Percentiles rank a stretch among this genome's conserved stretches.
These are phyloP conservation scores for Salpingus planirostris DNA, from an alignment of 2,888 invertebrate genomes.

Conservation along the genomic window DNA sequence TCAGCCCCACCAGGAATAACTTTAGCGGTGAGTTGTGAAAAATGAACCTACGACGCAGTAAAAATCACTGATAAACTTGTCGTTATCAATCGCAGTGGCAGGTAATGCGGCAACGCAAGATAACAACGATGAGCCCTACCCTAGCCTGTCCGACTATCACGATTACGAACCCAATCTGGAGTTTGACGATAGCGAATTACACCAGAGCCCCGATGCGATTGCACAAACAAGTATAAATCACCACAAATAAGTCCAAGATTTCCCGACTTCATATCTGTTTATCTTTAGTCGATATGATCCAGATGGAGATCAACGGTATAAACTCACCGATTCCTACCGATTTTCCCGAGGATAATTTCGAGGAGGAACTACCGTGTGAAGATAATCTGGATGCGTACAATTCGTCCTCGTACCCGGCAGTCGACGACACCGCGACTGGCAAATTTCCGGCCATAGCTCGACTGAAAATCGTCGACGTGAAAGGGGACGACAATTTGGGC, in stretches of 20 bases:
- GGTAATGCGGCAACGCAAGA: no score
- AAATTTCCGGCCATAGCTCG: slow-evolving; percentile 54
- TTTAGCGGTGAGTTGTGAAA: no score
- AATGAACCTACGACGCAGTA: no score
- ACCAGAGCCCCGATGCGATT: slow-evolving; percentile 50
- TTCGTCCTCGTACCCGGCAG: slow-evolving; percentile 41
- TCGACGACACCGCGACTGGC: slow-evolving; percentile 52
- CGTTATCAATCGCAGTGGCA: no score
- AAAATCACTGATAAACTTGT: no score
- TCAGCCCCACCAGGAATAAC: no score
- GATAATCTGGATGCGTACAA: slow-evolving; percentile 37
- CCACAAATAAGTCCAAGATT: no score
- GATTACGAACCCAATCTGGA: slow-evolving; percentile 94
- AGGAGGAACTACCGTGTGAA: slow-evolving; percentile 62
- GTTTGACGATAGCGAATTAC: slow-evolving; percentile 90
- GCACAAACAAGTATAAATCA: slow-evolving; percentile 66
- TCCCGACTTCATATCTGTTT: slow-evolving; percentile 1
- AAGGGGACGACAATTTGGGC: slow-evolving; percentile 75
- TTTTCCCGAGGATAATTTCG: slow-evolving; percentile 86
- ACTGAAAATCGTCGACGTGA: slow-evolving; percentile 74
- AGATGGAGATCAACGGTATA: slow-evolving; percentile 40
- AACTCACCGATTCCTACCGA: slow-evolving; percentile 66
- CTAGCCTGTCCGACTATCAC: slow-evolving; percentile 83
- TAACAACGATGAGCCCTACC: slow-evolving; percentile 59
- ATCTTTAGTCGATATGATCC: slow-evolving; percentile 36